phyloP scores from a whole-genome alignment of 2,113 vertebrate genomes.

The Ploceus nigricollis region DNA sequence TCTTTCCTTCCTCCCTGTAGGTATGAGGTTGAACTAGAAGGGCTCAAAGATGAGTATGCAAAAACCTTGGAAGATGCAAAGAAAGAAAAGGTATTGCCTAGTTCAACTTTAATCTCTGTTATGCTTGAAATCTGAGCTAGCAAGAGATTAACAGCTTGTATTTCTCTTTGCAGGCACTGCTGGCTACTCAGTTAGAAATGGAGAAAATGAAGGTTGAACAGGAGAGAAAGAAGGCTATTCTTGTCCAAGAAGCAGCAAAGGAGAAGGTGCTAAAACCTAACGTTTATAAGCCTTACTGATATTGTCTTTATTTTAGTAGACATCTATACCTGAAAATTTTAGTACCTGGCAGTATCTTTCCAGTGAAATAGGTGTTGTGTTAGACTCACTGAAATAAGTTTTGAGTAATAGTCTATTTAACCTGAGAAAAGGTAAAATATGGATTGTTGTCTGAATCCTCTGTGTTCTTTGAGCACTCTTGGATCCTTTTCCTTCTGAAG shows the following conservation, averaged over 20 bases:
- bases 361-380: not conserved
- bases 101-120: not conserved
- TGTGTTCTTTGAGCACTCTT: not conserved
- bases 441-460: not conserved
- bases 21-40: slow-evolving; percentile 89
- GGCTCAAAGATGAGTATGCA: slow-evolving; percentile 85
- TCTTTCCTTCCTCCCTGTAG: slow-evolving; percentile 60
- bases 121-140: not conserved
- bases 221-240: slow-evolving; percentile 92
- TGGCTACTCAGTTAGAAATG: slow-evolving; percentile 94
- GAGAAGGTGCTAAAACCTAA: slow-evolving; percentile 83
- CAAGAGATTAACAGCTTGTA: not conserved
- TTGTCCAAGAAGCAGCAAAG: slow-evolving; percentile 89
- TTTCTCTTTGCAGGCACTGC: slow-evolving; percentile 74
- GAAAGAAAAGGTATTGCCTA: slow-evolving; percentile 91
- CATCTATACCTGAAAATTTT: not conserved
- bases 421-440: not conserved
- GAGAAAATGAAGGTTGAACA: slow-evolving; percentile 98
- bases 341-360: not conserved
- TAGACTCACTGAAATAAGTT: not conserved
- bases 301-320: not conserved
- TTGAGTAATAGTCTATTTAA: not conserved
- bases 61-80: slow-evolving; percentile 86
- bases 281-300: not conserved
- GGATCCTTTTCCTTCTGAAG: not conserved